These are phyloP conservation scores for Eilema sororculum DNA, from an alignment of 2,888 invertebrate genomes.

Conservation along the genomic window DNA sequence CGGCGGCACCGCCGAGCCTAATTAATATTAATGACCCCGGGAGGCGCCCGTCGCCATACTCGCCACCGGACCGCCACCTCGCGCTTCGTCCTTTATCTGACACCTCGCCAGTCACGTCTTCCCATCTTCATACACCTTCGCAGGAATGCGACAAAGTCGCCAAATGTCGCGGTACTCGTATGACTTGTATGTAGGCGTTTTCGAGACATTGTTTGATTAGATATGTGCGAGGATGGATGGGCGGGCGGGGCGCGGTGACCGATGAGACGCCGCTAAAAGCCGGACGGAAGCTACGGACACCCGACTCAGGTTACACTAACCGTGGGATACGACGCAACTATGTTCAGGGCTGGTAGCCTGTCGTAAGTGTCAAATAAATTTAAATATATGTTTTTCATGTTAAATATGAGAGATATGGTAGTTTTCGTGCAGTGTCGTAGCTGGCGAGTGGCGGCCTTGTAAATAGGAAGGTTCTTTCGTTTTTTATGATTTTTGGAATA, in stretches of 20 bases:
- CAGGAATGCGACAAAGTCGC: conserved; percentile 26
- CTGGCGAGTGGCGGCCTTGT: no score
- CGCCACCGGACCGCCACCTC: conserved; percentile 55
- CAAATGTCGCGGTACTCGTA: conserved; percentile 17
- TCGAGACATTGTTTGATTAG: conserved; percentile 52
- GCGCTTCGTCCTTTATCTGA: conserved; percentile 70
- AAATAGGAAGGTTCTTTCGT: no score
- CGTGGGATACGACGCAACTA: conserved; percentile 82
- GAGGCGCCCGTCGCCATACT: conserved; percentile 74
- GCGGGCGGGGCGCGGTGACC: conserved; percentile 70
- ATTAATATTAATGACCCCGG: conserved; percentile 86
- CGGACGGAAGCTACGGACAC: conserved; percentile 86
- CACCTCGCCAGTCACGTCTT: conserved; percentile 64
- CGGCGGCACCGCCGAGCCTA: conserved; percentile 79
- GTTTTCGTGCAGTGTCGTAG: background rate
- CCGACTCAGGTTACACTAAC: conserved; percentile 81
- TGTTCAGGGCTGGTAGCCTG: conserved; percentile 66
- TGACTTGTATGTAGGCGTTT: conserved; percentile 22
- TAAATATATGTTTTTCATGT: background rate
- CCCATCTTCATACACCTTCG: conserved; percentile 55
- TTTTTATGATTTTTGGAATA: no score
- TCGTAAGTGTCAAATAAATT: conserved; percentile 9
- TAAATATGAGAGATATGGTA: no score
- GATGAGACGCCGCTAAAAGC: conserved; percentile 84
- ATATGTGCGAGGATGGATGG: conserved; percentile 65